phyloP scores from a whole-genome alignment of 2,113 vertebrate genomes.

The Willisornis vidua region DNA sequence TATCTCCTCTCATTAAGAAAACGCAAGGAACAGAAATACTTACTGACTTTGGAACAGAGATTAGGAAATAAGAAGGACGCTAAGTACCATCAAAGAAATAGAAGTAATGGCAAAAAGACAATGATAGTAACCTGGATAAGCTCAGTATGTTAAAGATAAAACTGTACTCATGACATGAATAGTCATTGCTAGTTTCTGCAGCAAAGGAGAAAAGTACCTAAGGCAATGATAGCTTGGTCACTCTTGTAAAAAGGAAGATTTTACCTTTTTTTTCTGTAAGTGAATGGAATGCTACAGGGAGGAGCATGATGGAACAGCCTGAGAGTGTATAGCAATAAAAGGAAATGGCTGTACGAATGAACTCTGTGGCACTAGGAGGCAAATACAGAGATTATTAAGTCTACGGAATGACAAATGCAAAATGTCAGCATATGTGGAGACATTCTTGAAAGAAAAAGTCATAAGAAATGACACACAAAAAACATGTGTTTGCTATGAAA shows the following conservation, averaged over 20 bases:
- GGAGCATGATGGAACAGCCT: background rate
- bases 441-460: background rate
- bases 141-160: background rate
- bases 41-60: background rate
- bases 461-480: background rate
- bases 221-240: background rate
- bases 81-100: background rate
- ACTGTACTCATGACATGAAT: background rate
- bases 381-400: background rate
- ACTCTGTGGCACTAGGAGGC: background rate
- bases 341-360: background rate
- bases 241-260: background rate
- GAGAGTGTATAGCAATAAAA: background rate
- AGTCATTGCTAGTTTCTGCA: background rate
- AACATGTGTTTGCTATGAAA: background rate
- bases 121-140: background rate
- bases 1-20: background rate
- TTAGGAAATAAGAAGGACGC: background rate
- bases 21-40: background rate
- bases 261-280: background rate
- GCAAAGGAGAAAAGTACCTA: background rate
- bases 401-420: constrained; percentile 5
- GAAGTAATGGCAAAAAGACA: background rate
- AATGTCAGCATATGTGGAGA: background rate
- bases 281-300: constrained; percentile 10